A percentile compares a stretch with the other conserved stretches of the same genome.
These are phyloP conservation scores for Trachemys scripta DNA, from an alignment of 2,113 vertebrate genomes.

Conservation along the genomic window DNA sequence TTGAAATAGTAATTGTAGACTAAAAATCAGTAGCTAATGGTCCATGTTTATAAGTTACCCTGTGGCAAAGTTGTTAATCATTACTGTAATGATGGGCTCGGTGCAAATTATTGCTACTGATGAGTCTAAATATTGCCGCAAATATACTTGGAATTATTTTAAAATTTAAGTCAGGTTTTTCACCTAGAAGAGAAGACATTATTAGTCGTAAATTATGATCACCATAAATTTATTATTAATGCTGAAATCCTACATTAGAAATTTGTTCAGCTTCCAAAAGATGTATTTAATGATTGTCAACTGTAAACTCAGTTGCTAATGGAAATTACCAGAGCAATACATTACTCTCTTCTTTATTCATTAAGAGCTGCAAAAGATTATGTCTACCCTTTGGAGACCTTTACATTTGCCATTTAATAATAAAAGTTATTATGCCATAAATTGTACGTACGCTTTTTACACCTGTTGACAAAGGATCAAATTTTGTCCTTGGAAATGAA, in stretches of 20 bases:
- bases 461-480: not conserved
- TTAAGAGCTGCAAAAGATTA: not conserved
- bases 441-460: not conserved
- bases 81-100: not conserved
- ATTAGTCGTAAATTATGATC: not conserved
- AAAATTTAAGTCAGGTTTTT: not conserved
- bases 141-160: not conserved
- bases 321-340: not conserved
- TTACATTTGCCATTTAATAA: not conserved
- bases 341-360: not conserved
- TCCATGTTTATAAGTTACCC: not conserved
- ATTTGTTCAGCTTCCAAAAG: not conserved
- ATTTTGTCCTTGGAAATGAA: not conserved
- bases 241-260: not conserved
- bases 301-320: not conserved
- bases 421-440: not conserved
- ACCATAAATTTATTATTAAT: not conserved
- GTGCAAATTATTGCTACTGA: not conserved
- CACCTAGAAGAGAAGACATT: not conserved
- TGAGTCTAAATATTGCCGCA: not conserved
- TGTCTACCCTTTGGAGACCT: not conserved
- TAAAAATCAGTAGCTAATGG: not conserved
- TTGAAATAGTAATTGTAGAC: conserved; percentile 8
- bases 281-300: not conserved
- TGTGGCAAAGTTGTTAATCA: not conserved